Conservation (phyloP, 2,113 vertebrate genomes). For the Naja naja region DNA sequence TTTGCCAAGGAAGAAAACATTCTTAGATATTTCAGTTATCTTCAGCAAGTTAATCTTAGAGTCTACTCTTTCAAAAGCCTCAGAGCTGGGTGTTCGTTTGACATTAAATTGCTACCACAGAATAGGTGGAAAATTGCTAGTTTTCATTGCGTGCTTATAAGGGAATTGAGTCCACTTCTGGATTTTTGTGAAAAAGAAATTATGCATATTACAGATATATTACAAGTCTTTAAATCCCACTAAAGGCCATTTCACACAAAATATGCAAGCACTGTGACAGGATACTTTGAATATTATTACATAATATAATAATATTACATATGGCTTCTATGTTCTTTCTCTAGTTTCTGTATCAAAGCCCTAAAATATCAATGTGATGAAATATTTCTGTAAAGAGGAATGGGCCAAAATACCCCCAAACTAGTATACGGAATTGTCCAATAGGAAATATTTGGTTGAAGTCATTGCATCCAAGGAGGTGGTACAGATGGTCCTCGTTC, state of each 20-base stretch:
- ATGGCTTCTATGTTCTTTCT: not conserved
- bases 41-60: conserved; percentile 46
- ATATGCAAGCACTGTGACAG: conserved; percentile 2
- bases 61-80: conserved; percentile 29
- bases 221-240: not conserved
- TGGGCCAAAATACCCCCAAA: not conserved
- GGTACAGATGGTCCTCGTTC: not conserved
- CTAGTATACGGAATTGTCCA: not conserved
- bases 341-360: not conserved
- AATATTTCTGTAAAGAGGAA: not conserved
- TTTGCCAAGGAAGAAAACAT: not conserved
- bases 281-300: not conserved
- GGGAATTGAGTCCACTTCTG: not conserved
- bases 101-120: conserved; percentile 15
- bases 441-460: not conserved
- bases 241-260: not conserved
- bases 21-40: conserved; percentile 46
- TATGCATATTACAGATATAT: not conserved
- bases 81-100: not conserved
- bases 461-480: not conserved
- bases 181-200: not conserved
- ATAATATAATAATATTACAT: not conserved
- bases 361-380: not conserved
- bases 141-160: conserved; percentile 5
- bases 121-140: conserved; percentile 8